phyloP scores from a whole-genome alignment of 2,797 vertebrate genomes.

The Cyclura pinguis region DNA sequence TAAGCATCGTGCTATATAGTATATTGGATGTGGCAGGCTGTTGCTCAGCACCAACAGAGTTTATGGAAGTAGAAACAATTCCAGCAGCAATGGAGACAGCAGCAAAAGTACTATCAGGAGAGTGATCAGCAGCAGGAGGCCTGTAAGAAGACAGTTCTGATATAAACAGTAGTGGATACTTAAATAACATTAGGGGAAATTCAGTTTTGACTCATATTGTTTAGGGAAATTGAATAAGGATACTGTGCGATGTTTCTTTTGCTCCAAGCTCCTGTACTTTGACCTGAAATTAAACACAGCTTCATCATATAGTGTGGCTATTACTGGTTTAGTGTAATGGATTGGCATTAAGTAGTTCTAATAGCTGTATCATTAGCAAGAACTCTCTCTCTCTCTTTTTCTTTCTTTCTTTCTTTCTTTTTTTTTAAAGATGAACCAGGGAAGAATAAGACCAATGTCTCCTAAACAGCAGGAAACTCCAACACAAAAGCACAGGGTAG shows the following conservation, averaged over 20 bases:
- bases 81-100: not conserved
- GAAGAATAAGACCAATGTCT: slow-evolving; percentile 49
- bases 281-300: not conserved
- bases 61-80: not conserved
- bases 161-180: not conserved
- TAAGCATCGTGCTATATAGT: not conserved
- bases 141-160: not conserved
- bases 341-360: slow-evolving; percentile 42
- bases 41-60: not conserved
- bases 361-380: not conserved
- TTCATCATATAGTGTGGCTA: not conserved
- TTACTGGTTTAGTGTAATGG: slow-evolving; percentile 41
- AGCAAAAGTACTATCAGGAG: not conserved
- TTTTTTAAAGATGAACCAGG: slow-evolving; percentile 27
- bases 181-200: not conserved
- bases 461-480: not conserved
- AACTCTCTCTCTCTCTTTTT: too few species aligned
- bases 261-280: not conserved
- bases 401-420: too few species aligned
- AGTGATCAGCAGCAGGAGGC: not conserved
- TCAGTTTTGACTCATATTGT: not conserved
- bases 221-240: not conserved
- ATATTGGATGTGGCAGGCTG: not conserved
- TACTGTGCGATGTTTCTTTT: not conserved
- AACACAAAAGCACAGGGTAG: slow-evolving; percentile 7